Evolutionary conservation across 2,113 vertebrate species (phyloP), one percentile per base, ranked within the genome.

Genomic region (Marmota monax): DNA sequence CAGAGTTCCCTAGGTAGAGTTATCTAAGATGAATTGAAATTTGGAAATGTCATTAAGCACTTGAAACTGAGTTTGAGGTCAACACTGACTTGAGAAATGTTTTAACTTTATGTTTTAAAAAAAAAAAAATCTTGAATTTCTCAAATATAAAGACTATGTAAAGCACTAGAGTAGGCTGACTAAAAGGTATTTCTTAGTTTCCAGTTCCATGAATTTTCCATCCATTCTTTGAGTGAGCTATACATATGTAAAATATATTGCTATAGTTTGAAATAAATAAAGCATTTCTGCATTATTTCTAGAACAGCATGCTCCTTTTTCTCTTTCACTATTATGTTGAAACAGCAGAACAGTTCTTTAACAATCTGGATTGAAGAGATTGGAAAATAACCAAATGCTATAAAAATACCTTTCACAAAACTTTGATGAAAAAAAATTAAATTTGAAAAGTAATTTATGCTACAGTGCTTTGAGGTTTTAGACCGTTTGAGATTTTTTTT

Each of bases 11-110:
- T 58, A 85, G 67, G 17, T 25, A 92, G 56, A 85, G 84, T 83
- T 92, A 48, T 61, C 51, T 29, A 23, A 93, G 45, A 48, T 95
- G 39, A 79, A 96, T 95, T 96, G 77, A 95, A 96, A 96, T 96
- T 29, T 78, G 61, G 17, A 82, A 92, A 63, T 92, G 37, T 82
- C 87, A 77, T 2, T 37, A 34, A 90, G 32, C 22, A 53, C 37
- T 85, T 27, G 58, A 90, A 95, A 76, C 23, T 70, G 37, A 87
- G 23, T 76, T 37, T 58, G 39, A 42, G 37, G 70, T 73, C 73
- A 95, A 84, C 3, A 48, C 22, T 51, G 48, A 85, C 63, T 79
- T 94, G n/a, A 96, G 34, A 95, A 90, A 84, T 20, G 11, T 45
- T 82, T 94, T 69, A 25, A 65, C 78, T 73, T 85, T 79, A 13